Evolutionary conservation across 2,113 vertebrate genomes (phyloP), one percentile per base, ranked within the genome.

Genomic region (Heterotis niloticus): DNA sequence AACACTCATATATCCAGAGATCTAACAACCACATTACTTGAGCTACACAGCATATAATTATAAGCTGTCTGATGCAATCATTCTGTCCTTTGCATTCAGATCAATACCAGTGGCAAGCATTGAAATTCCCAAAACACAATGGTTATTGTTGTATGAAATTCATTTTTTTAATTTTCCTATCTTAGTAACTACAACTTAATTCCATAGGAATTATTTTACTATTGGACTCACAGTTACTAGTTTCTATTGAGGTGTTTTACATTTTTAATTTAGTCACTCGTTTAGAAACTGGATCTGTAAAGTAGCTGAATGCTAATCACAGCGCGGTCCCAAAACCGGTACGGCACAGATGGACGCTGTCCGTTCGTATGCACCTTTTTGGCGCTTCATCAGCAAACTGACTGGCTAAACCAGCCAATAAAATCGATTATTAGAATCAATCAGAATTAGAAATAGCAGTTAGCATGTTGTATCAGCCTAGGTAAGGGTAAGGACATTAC

Each of bases 31-130:
- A 0, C 34, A 44, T 7, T 7, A 44, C 34, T 44, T 44, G 34
- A 7, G 7, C 7, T 44, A 44, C 34, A 44, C 34, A 44, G 34
- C 34, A 44, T 44, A 44, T 7, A 2, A 44, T 44, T 44, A 44
- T 44, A 44, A 4, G 34, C 34, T 44, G 34, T 44, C 34, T 44
- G 34, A 44, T 44, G 34, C 34, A 44, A 44, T 7, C 7, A 44
- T 44, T 2, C 34, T n/a, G 54, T 23, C 11, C 69, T n/a, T n/a
- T 72, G 71, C 71, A 51, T 74, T 51, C 24, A 74, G 71, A 74
- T 57, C 54, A 74, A 24, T 20, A 52, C 71, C 26, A 74, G 20
- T 23, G 71, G 71, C 51, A 59, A 74, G 13, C 57, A 23, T 23
- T 74, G 24, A 57, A 26, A 51, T 57, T 74, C 51, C 54, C 13